phyloP scores from a whole-genome alignment of 2,113 vertebrate species.

The Spilogale gracilis region DNA sequence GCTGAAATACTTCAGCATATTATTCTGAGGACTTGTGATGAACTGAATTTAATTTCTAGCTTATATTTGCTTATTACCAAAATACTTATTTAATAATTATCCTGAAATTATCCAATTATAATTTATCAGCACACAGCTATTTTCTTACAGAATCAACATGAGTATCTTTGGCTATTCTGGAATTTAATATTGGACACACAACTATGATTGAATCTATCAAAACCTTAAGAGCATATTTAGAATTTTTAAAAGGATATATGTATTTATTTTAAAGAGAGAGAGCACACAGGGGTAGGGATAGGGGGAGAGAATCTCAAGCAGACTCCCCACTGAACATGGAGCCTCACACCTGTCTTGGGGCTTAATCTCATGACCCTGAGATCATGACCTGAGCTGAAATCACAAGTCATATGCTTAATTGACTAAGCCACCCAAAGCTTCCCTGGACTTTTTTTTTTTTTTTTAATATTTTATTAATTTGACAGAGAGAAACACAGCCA shows the following conservation, averaged over 20 bases:
- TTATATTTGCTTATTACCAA: conserved; percentile 43
- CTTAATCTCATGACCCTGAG: not conserved
- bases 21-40: not conserved
- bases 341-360: not conserved
- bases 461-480: too few species aligned
- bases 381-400: not conserved
- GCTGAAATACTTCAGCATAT: conserved; percentile 32
- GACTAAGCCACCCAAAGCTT: not conserved
- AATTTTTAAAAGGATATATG: not conserved
- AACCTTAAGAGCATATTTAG: not conserved
- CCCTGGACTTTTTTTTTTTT: too few species aligned
- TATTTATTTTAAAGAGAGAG: not conserved
- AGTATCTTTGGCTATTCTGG: not conserved
- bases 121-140: conserved; percentile 4
- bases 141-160: not conserved
- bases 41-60: conserved; percentile 36
- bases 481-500: too few species aligned
- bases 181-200: not conserved
- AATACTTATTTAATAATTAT: conserved; percentile 59
- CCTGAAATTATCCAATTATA: not conserved
- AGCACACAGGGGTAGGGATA: not conserved
- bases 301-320: not conserved
- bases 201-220: not conserved
- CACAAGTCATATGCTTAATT: not conserved
- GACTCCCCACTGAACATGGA: not conserved